Evolutionary conservation across 2,797 vertebrate genomes (phyloP).

Genomic region (Bovichtus variegatus): DNA sequence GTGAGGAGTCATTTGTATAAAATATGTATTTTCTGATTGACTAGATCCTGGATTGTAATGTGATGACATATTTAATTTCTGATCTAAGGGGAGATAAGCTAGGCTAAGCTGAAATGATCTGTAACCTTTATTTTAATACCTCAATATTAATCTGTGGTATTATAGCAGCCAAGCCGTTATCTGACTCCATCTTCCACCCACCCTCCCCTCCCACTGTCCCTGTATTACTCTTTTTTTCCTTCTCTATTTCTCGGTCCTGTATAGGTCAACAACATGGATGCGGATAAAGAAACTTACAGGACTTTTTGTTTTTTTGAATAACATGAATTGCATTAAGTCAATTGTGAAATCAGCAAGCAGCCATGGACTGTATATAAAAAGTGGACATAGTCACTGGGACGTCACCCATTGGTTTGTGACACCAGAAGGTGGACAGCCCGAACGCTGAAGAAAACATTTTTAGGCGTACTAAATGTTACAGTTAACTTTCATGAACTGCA

Average conservation of each 20-base stretch:
- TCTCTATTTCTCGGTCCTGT: constrained; percentile 26
- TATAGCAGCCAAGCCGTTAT: constrained; percentile 68
- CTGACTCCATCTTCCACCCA: constrained; percentile 24
- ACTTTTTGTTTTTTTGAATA: no score
- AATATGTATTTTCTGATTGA: constrained; percentile 77
- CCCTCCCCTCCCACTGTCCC: background rate
- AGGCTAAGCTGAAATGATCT: constrained; percentile 75
- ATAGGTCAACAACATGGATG: constrained; percentile 58
- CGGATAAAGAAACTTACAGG: constrained; percentile 16
- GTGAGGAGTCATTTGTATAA: constrained; percentile 65
- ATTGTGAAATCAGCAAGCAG: constrained; percentile 35
- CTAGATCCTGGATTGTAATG: constrained; percentile 71
- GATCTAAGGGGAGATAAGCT: constrained; percentile 73
- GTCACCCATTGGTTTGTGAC: no score
- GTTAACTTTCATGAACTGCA: no score
- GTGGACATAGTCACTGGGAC: no score
- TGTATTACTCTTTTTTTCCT: background rate
- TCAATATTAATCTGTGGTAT: constrained; percentile 67
- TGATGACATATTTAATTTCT: constrained; percentile 80
- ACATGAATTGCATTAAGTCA: constrained; percentile 42
- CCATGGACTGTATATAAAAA: no score
- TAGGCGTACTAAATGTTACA: no score
- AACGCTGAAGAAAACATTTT: no score
- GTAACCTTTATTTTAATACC: constrained; percentile 82
- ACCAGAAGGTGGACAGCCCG: no score